Percentiles rank a stretch among this genome's conserved stretches.
Evolutionary conservation across 1,140 invertebrate species (phyloP).

Genomic region (Drosophila jambulina): DNA sequence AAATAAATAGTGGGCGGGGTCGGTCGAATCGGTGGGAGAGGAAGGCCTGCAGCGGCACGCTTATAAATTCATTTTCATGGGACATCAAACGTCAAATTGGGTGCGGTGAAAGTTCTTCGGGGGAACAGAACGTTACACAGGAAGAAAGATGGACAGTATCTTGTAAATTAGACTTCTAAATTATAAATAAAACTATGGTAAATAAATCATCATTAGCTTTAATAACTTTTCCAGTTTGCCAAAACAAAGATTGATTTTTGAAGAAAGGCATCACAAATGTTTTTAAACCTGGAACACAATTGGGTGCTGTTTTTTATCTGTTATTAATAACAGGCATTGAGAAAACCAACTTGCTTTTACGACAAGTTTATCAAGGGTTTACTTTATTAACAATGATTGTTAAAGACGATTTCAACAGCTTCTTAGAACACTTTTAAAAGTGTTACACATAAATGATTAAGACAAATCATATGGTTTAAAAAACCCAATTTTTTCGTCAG

Average conservation of each 20-base stretch:
- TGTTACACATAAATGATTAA: not conserved
- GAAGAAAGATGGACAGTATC: not conserved
- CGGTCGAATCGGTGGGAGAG: not conserved
- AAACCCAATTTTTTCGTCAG: not conserved
- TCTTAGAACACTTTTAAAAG: not conserved
- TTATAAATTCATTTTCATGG: constrained; percentile 66
- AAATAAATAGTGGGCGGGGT: constrained; percentile 17
- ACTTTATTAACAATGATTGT: not conserved
- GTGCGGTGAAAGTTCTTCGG: constrained; percentile 69
- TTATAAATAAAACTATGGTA: not conserved
- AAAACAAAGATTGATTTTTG: not conserved
- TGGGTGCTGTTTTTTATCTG: not conserved
- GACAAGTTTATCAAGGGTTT: not conserved
- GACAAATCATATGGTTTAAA: not conserved
- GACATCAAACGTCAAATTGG: constrained; percentile 61
- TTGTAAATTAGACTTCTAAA: rapidly evolving
- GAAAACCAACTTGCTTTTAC: not conserved
- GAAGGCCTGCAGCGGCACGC: constrained; percentile 41
- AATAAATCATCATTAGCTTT: not conserved
- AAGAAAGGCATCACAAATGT: not conserved
- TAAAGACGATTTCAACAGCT: not conserved
- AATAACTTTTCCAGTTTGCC: too few species aligned
- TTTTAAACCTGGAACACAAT: not conserved
- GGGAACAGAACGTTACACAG: not conserved
- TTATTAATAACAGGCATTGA: not conserved